These are phyloP conservation scores for Listronotus oregonensis DNA, from an alignment of 1,140 invertebrate species.

Conservation along the genomic window DNA sequence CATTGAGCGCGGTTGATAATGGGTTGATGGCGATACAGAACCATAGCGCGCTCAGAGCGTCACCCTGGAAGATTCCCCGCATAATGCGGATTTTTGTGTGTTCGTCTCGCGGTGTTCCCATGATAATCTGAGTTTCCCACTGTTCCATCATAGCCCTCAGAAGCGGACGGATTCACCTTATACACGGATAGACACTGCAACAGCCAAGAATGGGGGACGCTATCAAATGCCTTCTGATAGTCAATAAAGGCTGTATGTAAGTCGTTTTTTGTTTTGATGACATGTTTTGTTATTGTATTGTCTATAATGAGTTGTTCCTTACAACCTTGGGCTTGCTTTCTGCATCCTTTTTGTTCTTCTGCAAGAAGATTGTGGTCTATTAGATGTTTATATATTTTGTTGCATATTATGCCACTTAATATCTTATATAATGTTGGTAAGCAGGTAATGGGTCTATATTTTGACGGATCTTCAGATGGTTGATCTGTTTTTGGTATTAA, in stretches of 20 bases:
- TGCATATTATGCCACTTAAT: slow-evolving; percentile 7
- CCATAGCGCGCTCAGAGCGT: slow-evolving; percentile 23
- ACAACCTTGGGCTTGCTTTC: slow-evolving; percentile 26
- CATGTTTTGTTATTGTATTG: slow-evolving; percentile 29
- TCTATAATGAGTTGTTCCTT: slow-evolving; percentile 41
- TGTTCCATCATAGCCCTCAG: slow-evolving; percentile 5
- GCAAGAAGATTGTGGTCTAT: slow-evolving; percentile 29
- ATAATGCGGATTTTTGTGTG: background rate
- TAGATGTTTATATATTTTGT: slow-evolving; percentile 22
- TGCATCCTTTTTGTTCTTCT: slow-evolving; percentile 43
- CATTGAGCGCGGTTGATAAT: slow-evolving; percentile 3
- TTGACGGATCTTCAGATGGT: slow-evolving; percentile 8
- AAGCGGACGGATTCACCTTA: slow-evolving; percentile 19
- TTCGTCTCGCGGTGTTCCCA: background rate
- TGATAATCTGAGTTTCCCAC: background rate
- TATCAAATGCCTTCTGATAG: slow-evolving; percentile 40
- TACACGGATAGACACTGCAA: slow-evolving; percentile 34
- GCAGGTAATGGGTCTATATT: slow-evolving; percentile 24
- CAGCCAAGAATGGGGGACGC: slow-evolving; percentile 37
- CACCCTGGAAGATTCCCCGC: slow-evolving; percentile 33
- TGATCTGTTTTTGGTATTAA: slow-evolving; percentile 18
- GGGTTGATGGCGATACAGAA: slow-evolving; percentile 21
- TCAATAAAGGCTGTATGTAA: slow-evolving; percentile 36
- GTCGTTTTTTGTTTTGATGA: slow-evolving; percentile 23
- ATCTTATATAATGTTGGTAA: slow-evolving; percentile 26